A percentile compares a stretch with the other conserved stretches of the same genome.
Evolutionary conservation across 2,888 invertebrate species (phyloP).

Genomic region (Leucania comma): DNA sequence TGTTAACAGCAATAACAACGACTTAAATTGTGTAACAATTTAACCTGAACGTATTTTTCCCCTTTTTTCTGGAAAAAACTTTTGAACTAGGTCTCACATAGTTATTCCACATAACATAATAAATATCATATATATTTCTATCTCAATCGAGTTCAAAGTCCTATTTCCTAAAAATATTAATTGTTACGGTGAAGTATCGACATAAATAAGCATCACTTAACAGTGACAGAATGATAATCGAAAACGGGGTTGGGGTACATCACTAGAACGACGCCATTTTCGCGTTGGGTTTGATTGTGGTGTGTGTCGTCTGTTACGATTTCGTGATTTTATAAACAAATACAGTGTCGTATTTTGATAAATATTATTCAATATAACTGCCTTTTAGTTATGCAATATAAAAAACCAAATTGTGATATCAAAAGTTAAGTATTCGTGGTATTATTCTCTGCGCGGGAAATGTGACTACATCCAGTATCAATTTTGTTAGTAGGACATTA

Average conservation of each 20-base stretch:
- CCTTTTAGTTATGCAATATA: slow-evolving; percentile 55
- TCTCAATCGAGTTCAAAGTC: neutral
- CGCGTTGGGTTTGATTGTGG: slow-evolving; percentile 73
- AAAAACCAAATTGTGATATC: slow-evolving; percentile 55
- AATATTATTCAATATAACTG: slow-evolving; percentile 40
- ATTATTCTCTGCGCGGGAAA: slow-evolving; percentile 88
- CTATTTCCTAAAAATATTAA: neutral
- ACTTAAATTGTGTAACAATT: too few species aligned
- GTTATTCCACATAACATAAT: too few species aligned
- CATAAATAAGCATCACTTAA: neutral
- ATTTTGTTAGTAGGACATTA: slow-evolving; percentile 64
- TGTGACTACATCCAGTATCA: slow-evolving; percentile 80
- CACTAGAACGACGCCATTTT: slow-evolving; percentile 86
- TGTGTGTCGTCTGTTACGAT: slow-evolving; percentile 67
- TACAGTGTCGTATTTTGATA: slow-evolving; percentile 38
- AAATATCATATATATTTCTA: neutral
- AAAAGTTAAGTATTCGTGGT: slow-evolving; percentile 62
- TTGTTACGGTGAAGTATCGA: slow-evolving; percentile 27
- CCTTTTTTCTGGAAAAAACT: too few species aligned
- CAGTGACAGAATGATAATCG: slow-evolving; percentile 32
- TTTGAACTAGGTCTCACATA: too few species aligned
- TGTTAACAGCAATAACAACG: too few species aligned
- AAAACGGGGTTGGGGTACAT: slow-evolving; percentile 59
- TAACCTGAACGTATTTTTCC: too few species aligned
- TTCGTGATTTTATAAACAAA: slow-evolving; percentile 70